Percentiles rank a stretch among this genome's conserved stretches.
Conservation (phyloP, 2,888 invertebrate genomes). For the Conomelus anceps region DNA sequence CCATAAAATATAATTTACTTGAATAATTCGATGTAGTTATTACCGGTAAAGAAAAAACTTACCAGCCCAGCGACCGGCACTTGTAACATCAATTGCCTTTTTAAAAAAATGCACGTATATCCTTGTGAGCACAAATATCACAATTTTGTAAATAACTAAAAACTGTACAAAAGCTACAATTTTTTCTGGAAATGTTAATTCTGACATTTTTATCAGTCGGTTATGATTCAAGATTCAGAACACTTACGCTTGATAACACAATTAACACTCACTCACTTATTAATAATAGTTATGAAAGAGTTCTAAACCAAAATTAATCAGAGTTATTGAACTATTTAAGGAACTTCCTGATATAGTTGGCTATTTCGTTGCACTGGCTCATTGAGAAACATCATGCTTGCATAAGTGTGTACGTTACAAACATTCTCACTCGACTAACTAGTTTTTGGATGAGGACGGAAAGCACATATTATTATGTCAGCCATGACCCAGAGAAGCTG, state of each 20-base stretch:
- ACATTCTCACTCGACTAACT: not conserved
- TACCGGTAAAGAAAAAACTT: not conserved
- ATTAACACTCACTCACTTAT: too few relatives aligned
- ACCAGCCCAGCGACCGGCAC: not conserved
- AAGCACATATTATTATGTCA: not conserved
- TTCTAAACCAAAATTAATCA: too few relatives aligned
- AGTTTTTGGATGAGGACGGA: not conserved
- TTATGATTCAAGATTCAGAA: not conserved
- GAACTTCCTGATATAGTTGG: too few relatives aligned
- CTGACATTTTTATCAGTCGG: not conserved
- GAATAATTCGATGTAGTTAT: too few relatives aligned
- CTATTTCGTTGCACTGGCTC: not conserved
- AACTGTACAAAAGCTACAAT: not conserved
- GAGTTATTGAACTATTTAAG: too few relatives aligned
- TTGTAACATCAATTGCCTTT: not conserved
- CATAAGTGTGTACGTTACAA: not conserved
- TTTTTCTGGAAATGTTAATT: not conserved
- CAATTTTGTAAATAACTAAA: not conserved
- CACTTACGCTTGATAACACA: too few relatives aligned
- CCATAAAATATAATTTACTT: too few relatives aligned
- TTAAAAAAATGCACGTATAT: not conserved
- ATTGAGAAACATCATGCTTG: not conserved
- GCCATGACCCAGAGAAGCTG: not conserved
- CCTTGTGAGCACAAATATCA: not conserved
- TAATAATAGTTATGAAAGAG: too few relatives aligned